phyloP scores from a whole-genome alignment of 2,113 vertebrate genomes.

The Indicator indicator region DNA sequence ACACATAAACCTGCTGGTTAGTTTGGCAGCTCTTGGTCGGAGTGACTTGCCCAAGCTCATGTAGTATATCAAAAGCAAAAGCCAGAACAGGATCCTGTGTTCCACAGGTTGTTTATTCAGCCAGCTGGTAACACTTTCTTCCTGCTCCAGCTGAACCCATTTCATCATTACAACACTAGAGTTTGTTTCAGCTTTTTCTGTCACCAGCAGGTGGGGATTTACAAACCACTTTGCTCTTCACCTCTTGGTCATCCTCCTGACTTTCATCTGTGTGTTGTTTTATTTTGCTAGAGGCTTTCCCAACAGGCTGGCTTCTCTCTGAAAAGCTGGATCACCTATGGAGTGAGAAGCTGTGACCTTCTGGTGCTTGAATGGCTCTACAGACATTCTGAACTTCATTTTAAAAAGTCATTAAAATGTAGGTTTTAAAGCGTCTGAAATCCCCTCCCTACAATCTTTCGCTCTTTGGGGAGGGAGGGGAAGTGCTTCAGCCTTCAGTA shows the following conservation, averaged over 20 bases:
- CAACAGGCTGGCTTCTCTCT: slow-evolving; percentile 2
- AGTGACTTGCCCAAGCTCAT: neutral
- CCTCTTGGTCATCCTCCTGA: neutral
- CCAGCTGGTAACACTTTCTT: neutral
- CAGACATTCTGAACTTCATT: neutral
- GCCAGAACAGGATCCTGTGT: neutral
- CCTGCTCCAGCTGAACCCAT: neutral
- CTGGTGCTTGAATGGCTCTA: neutral
- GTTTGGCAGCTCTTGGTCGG: neutral
- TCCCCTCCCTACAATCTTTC: neutral
- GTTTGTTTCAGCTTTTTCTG: slow-evolving; percentile 11
- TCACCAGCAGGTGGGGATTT: neutral
- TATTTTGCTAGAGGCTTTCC: slow-evolving; percentile 47
- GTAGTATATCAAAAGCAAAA: neutral
- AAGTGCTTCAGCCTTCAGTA: neutral
- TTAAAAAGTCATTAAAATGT: neutral
- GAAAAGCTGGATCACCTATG: neutral
- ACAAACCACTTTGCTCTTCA: slow-evolving; percentile 12
- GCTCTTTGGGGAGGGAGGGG: neutral
- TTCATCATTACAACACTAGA: neutral
- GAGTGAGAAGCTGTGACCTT: slow-evolving; percentile 6
- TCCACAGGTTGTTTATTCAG: neutral
- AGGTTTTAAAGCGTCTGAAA: neutral
- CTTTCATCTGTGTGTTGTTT: neutral
- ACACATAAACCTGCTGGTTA: neutral